Percentiles rank a stretch among this genome's conserved stretches.
Evolutionary conservation across 1,140 invertebrate species (phyloP).

Genomic region (Tetramorium simillimum): DNA sequence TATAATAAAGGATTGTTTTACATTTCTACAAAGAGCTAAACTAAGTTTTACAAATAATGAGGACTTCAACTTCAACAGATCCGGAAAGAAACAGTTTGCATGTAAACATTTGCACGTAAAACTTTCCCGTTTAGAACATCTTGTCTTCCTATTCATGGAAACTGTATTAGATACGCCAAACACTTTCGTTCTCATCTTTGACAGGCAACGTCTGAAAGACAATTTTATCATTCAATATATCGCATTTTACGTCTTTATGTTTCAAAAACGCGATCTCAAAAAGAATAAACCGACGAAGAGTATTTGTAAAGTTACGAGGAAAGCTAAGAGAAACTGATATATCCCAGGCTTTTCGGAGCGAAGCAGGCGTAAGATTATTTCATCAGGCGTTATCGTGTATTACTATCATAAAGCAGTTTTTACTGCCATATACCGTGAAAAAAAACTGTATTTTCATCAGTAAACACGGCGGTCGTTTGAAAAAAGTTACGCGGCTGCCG

Average conservation of each 20-base stretch:
- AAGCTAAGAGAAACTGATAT: constrained; percentile 46
- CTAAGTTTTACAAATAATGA: constrained; percentile 27
- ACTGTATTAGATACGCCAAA: constrained; percentile 48
- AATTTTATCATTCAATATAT: constrained; percentile 63
- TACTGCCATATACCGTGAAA: constrained; percentile 24
- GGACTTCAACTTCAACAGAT: constrained; percentile 26
- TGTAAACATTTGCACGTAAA: constrained; percentile 35
- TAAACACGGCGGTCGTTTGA: constrained; percentile 39
- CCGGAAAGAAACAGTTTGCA: constrained; percentile 36
- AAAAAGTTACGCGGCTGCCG: constrained; percentile 20
- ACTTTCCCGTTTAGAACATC: constrained; percentile 27
- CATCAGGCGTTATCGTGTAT: constrained; percentile 17
- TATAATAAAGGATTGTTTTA: not conserved
- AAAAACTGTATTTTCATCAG: constrained; percentile 33
- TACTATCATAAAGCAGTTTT: constrained; percentile 38
- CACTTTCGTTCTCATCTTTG: constrained; percentile 72
- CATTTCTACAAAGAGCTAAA: not conserved
- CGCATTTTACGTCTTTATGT: constrained; percentile 22
- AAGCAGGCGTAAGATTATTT: constrained; percentile 32
- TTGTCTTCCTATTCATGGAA: constrained; percentile 48
- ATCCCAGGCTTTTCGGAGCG: constrained; percentile 26
- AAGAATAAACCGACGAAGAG: not conserved
- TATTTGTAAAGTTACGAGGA: constrained; percentile 21
- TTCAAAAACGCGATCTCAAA: not conserved
- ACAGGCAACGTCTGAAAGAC: constrained; percentile 61